Evolutionary conservation across 2,888 invertebrate genomes (phyloP).

Genomic region (Physocephala rufipes): DNA sequence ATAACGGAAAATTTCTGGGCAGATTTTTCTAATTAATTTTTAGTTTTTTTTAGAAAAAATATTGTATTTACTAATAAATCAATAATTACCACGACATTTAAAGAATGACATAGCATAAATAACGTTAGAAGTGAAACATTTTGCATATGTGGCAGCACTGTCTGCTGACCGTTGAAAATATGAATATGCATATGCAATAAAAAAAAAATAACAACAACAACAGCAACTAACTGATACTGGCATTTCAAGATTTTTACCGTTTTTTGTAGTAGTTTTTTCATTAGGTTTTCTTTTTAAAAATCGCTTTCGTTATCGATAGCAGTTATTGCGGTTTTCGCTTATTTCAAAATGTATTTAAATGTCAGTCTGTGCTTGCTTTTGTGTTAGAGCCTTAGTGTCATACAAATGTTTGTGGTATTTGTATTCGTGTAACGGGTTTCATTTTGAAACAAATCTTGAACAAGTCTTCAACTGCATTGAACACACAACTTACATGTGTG

Average conservation of each 20-base stretch:
- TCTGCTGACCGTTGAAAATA: neutral
- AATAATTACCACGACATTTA: neutral
- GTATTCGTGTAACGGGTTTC: slow-evolving; percentile 13
- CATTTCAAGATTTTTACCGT: slow-evolving; percentile 12
- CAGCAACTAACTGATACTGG: neutral
- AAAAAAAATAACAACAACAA: slow-evolving; percentile 11
- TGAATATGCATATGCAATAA: neutral
- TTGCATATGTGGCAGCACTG: slow-evolving; percentile 5
- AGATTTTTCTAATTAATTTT: too few relatives aligned
- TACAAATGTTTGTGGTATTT: neutral
- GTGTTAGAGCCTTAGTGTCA: neutral
- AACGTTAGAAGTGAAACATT: slow-evolving; percentile 33
- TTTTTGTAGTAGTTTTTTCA: neutral
- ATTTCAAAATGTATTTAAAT: slow-evolving; percentile 17
- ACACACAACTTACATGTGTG: too few relatives aligned
- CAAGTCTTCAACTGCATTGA: neutral
- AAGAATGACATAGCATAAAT: neutral
- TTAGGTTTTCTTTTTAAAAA: neutral
- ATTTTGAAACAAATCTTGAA: slow-evolving; percentile 14
- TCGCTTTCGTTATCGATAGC: slow-evolving; percentile 16
- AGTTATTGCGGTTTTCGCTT: slow-evolving; percentile 16
- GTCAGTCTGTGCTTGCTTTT: slow-evolving; percentile 26
- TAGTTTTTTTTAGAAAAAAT: too few relatives aligned
- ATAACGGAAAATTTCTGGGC: too few relatives aligned
- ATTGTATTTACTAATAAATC: too few relatives aligned